Conservation (phyloP, 1,140 invertebrate species). For the Heliconius eleuchia region DNA sequence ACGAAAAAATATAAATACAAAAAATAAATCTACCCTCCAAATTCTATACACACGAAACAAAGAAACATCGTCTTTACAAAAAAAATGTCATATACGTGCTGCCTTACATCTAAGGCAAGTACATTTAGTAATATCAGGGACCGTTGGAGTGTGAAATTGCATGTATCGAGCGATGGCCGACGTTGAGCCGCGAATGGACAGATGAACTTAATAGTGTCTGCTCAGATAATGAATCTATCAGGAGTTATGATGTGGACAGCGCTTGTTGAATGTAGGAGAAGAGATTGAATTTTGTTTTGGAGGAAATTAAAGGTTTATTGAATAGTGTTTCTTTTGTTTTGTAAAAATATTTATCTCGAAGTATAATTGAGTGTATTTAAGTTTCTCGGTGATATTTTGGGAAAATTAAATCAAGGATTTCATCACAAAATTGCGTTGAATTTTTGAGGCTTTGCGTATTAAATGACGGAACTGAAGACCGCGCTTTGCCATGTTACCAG, state of each 20-base stretch:
- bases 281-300: constrained; percentile 3
- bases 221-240: constrained; percentile 41
- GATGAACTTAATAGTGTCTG: constrained; percentile 42
- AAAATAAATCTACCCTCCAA: not conserved
- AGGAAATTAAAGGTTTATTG: not conserved
- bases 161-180: constrained; percentile 41
- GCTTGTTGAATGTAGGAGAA: not conserved
- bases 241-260: constrained; percentile 16
- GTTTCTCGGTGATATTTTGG: too few species aligned
- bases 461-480: too few species aligned
- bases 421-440: too few species aligned
- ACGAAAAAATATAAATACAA: not conserved
- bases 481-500: too few species aligned
- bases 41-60: not conserved
- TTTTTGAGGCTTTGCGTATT: too few species aligned
- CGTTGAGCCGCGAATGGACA: constrained; percentile 38
- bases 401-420: too few species aligned
- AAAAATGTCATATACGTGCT: constrained; percentile 41
- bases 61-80: constrained; percentile 17
- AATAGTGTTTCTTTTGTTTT: too few species aligned
- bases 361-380: too few species aligned
- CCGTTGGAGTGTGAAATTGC: constrained; percentile 47
- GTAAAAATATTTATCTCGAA: too few species aligned
- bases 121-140: constrained; percentile 46
- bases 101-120: constrained; percentile 30